Evolutionary conservation across 2,113 vertebrate genomes (phyloP), one percentile per base, ranked within the genome.

Genomic region (Willisornis vidua): DNA sequence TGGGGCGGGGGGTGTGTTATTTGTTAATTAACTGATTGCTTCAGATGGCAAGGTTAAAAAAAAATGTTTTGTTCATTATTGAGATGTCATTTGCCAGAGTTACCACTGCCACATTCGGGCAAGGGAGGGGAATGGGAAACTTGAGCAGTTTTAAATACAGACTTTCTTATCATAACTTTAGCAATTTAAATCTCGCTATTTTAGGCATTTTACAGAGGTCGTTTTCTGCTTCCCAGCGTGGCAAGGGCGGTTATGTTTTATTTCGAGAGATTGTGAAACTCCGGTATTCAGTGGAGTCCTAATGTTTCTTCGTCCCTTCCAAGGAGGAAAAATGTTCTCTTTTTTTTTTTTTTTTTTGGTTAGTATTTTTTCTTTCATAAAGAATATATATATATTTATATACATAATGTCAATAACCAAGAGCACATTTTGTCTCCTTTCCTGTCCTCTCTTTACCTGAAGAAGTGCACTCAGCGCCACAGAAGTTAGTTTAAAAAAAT

Each of bases 1-100:
- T 24, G 19, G 33, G 24, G 49, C 49, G 11, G 68, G 41, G 35
- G 29, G n/a, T 8, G 57, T 59, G 25, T 45, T 93, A 72, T 95
- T 94, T 90, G 66, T 65, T 97, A 97, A 94, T 97, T 94, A 96
- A 93, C 76, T 82, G 58, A 22, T 89, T 71, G n/a, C 70, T 94
- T 97, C 79, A 84, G 75, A 93, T 63, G 88, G 59, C 29, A 61
- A 89, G 14, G 19, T 20, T 28, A 2, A 15, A 33, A 35, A 35
- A 46, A 43, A 57, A 70, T 43, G n/a, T 90, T 82, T 92, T 90
- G 66, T 94, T 92, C 89, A 48, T 94, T 94, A 96, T 95, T 90
- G 93, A 95, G 90, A 93, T 92, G 92, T 94, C 95, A 93, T 83
- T 95, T 85, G 41, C 67, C 85, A 91, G 72, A 97, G 74, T 67